Conservation (phyloP, 2,888 invertebrate genomes). For the Napeogenes sylphis region DNA sequence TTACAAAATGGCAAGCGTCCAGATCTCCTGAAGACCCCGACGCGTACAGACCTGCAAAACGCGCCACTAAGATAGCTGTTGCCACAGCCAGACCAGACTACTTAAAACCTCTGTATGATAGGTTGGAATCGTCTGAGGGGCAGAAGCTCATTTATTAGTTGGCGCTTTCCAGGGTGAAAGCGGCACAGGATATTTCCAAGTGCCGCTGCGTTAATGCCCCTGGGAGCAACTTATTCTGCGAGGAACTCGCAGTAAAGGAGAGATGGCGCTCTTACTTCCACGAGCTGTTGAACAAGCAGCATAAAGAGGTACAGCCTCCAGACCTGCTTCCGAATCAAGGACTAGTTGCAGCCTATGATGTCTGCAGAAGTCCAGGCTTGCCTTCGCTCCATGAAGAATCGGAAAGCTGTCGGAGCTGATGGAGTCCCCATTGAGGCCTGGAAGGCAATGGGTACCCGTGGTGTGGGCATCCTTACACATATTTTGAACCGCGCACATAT, state of each 20-base stretch:
- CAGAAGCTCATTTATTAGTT: conserved; percentile 3
- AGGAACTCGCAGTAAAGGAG: not conserved
- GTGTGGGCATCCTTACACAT: too few species aligned
- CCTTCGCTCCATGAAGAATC: not conserved
- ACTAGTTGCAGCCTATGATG: not conserved
- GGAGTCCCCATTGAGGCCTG: too few species aligned
- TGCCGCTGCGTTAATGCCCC: not conserved
- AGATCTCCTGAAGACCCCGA: not conserved
- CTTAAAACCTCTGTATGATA: not conserved
- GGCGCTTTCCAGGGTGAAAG: not conserved
- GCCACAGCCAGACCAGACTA: not conserved
- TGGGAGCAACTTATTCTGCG: not conserved
- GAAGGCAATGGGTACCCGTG: too few species aligned
- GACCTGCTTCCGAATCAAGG: not conserved
- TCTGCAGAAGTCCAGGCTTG: not conserved
- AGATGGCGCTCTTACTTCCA: too few species aligned
- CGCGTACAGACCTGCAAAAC: not conserved
- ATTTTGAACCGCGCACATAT: too few species aligned
- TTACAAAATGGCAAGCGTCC: not conserved
- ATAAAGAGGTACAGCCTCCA: not conserved
- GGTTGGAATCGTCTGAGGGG: not conserved
- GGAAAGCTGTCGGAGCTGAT: too few species aligned
- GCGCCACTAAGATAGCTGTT: not conserved
- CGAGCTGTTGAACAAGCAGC: not conserved
- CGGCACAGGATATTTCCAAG: not conserved